Conservation (phyloP, 2,888 invertebrate species). For the Zeuzera pyrina region DNA sequence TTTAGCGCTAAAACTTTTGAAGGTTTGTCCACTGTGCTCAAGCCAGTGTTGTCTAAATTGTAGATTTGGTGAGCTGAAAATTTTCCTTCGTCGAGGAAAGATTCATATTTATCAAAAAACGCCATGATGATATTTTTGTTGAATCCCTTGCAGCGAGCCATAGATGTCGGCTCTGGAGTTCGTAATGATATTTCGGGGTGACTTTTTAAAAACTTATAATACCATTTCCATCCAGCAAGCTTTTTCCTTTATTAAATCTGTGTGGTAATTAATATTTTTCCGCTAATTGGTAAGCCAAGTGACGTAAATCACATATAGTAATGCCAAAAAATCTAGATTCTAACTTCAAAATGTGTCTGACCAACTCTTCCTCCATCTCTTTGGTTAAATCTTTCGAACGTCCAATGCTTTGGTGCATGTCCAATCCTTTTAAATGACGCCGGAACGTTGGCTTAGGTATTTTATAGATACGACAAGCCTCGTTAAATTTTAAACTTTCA, state of each 20-base stretch:
- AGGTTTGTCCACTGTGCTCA: constrained; percentile 14
- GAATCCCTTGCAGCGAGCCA: constrained; percentile 8
- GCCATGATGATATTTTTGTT: constrained; percentile 11
- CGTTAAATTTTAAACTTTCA: constrained; percentile 9
- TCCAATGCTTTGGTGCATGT: constrained; percentile 8
- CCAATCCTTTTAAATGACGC: constrained; percentile 9
- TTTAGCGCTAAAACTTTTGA: constrained; percentile 15
- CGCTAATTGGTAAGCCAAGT: constrained; percentile 9
- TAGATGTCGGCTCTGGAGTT: too few species aligned
- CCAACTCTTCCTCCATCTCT: constrained; percentile 12
- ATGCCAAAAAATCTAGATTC: constrained; percentile 12
- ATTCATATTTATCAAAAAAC: constrained; percentile 13
- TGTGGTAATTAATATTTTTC: constrained; percentile 11
- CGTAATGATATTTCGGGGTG: too few species aligned
- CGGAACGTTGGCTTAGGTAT: too few species aligned
- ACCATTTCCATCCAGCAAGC: too few species aligned
- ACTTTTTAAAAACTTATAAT: too few species aligned
- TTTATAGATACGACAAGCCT: constrained; percentile 11
- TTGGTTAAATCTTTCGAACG: constrained; percentile 11
- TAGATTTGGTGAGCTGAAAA: constrained; percentile 16
- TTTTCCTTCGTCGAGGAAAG: not conserved
- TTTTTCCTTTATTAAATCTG: constrained; percentile 13
- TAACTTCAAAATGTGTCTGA: constrained; percentile 8
- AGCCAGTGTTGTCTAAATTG: constrained; percentile 15
- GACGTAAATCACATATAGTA: constrained; percentile 9